phyloP scores from a whole-genome alignment of 2,797 vertebrate species.

The Arctocebus calabarensis region DNA sequence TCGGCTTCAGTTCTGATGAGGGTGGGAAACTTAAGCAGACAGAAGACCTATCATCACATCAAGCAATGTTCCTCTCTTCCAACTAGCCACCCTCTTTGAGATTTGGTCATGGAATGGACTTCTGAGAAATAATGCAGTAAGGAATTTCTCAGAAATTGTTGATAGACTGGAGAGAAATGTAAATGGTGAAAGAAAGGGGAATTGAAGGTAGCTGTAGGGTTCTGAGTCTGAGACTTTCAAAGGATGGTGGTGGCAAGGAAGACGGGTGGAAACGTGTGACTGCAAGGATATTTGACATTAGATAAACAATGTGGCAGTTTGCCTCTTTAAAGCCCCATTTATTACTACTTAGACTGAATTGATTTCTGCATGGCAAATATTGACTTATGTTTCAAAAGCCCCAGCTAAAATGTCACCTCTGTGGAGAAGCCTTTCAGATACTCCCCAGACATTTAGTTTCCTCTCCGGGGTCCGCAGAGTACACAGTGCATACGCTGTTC shows the following conservation, averaged over 20 bases:
- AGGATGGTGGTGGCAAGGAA: constrained; percentile 43
- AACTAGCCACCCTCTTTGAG: not conserved
- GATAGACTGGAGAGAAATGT: not conserved
- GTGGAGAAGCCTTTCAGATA: constrained; percentile 67
- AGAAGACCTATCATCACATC: not conserved
- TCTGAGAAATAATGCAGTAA: not conserved
- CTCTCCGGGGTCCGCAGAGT: constrained; percentile 20
- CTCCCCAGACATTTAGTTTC: constrained; percentile 58
- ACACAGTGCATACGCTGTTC: not conserved
- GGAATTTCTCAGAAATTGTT: not conserved
- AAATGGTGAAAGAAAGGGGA: constrained; percentile 15
- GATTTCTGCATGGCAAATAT: constrained; percentile 81
- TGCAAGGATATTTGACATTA: constrained; percentile 66
- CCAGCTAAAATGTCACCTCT: constrained; percentile 74
- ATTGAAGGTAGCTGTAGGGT: not conserved
- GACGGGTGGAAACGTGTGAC: constrained; percentile 54
- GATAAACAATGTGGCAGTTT: constrained; percentile 72
- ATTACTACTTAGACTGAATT: constrained; percentile 78
- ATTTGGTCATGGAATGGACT: not conserved
- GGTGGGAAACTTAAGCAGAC: not conserved
- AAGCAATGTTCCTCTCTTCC: not conserved
- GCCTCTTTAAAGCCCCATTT: constrained; percentile 74
- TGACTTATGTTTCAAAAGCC: constrained; percentile 75
- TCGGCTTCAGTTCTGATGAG: not conserved
- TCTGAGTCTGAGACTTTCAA: constrained; percentile 44